Percentiles rank a stretch among this genome's conserved stretches.
These are phyloP conservation scores for Zenarchopterus dispar DNA, from an alignment of 2,797 vertebrate genomes.

Conservation along the genomic window DNA sequence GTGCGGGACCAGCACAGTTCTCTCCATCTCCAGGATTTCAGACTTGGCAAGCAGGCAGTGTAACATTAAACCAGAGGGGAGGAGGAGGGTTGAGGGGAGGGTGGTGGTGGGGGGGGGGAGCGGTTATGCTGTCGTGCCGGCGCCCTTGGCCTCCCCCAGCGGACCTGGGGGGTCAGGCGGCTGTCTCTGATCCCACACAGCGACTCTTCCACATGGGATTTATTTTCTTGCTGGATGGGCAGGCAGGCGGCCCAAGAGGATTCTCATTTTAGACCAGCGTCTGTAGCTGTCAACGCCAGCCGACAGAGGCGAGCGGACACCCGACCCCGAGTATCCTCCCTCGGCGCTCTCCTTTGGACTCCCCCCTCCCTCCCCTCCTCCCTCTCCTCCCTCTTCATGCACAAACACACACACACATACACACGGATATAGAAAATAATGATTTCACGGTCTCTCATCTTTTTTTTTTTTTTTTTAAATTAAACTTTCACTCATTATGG, in stretches of 20 bases:
- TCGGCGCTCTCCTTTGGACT: constrained; percentile 76
- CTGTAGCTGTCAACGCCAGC: constrained; percentile 84
- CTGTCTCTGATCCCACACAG: constrained; percentile 85
- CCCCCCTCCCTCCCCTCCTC: constrained; percentile 57
- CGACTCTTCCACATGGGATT: constrained; percentile 84
- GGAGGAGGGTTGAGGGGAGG: constrained; percentile 6
- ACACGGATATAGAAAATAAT: constrained; percentile 30
- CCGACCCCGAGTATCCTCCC: constrained; percentile 79
- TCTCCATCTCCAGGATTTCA: constrained; percentile 64
- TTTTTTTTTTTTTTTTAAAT: constrained; percentile 24
- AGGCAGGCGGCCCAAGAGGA: constrained; percentile 82
- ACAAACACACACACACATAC: constrained; percentile 30
- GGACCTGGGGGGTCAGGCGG: constrained; percentile 84
- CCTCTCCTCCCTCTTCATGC: constrained; percentile 54
- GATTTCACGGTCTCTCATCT: constrained; percentile 32
- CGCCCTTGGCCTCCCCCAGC: constrained; percentile 81
- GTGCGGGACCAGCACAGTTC: constrained; percentile 45
- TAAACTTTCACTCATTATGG: constrained; percentile 32
- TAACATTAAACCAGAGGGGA: constrained; percentile 81
- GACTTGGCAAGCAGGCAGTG: constrained; percentile 72
- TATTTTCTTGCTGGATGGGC: constrained; percentile 84
- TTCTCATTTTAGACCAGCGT: constrained; percentile 84
- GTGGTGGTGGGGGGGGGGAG: constrained; percentile 45
- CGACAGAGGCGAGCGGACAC: constrained; percentile 82
- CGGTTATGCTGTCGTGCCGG: constrained; percentile 79